These are phyloP conservation scores for Oscheius sp. DNA, from an alignment of 2,888 invertebrate genomes.

Conservation along the genomic window DNA sequence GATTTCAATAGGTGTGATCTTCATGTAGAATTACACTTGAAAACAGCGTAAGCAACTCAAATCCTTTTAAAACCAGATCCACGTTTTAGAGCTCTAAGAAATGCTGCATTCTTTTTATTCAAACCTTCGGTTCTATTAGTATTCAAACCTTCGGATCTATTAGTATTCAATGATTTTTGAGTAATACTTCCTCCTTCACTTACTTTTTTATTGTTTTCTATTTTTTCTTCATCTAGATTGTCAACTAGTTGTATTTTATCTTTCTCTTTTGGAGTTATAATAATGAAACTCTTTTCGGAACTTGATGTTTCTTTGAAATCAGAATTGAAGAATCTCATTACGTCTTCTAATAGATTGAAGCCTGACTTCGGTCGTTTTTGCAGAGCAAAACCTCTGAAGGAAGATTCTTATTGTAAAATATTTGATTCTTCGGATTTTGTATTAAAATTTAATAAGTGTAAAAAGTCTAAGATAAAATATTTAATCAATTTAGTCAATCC, in stretches of 20 bases:
- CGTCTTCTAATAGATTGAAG: not conserved
- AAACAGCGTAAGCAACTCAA: not conserved
- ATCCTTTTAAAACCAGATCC: constrained; percentile 35
- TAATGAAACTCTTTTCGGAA: constrained; percentile 21
- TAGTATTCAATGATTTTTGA: not conserved
- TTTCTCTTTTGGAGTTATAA: constrained; percentile 36
- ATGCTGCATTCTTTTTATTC: constrained; percentile 15
- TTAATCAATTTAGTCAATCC: not conserved
- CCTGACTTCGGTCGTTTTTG: too few species aligned
- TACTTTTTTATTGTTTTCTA: too few species aligned
- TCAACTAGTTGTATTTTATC: constrained; percentile 31
- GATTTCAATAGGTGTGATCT: not conserved
- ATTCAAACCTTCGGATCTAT: too few species aligned
- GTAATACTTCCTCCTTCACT: not conserved
- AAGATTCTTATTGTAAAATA: too few species aligned
- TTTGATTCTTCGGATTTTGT: too few species aligned
- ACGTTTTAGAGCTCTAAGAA: constrained; percentile 28
- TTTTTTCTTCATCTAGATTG: not conserved
- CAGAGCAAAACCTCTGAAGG: too few species aligned
- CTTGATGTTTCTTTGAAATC: constrained; percentile 21
- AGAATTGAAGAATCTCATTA: constrained; percentile 25
- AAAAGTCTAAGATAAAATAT: not conserved
- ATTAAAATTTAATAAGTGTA: too few species aligned
- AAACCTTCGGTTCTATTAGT: constrained; percentile 1
- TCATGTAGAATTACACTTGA: not conserved